These are phyloP conservation scores for Penelope pileata DNA, from an alignment of 2,113 vertebrate genomes.

Conservation along the genomic window DNA sequence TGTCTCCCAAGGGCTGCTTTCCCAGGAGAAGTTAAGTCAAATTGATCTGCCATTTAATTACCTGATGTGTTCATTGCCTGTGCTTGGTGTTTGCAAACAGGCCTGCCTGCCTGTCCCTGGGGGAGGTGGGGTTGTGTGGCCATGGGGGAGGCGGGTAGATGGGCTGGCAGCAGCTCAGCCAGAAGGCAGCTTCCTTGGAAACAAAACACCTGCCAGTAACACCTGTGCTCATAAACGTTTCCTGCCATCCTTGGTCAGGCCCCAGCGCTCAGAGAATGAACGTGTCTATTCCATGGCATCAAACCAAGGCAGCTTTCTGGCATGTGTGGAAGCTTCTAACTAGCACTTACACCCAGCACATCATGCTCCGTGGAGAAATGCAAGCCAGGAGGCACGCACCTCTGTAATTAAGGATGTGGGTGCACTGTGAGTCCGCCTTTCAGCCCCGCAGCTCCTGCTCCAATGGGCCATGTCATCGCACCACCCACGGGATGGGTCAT, in stretches of 20 bases:
- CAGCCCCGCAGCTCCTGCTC: slow-evolving; percentile 6
- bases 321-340: neutral
- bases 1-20: slow-evolving; percentile 60
- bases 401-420: neutral
- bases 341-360: neutral
- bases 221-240: slow-evolving; percentile 57
- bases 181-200: slow-evolving; percentile 57
- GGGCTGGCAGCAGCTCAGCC: slow-evolving; percentile 57
- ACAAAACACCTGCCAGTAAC: slow-evolving; percentile 66
- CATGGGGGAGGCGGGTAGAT: neutral
- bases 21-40: slow-evolving; percentile 65
- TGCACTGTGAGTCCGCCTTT: neutral
- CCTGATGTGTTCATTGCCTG: slow-evolving; percentile 64
- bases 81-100: slow-evolving; percentile 60
- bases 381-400: neutral
- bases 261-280: neutral
- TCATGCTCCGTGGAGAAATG: neutral
- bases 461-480: neutral
- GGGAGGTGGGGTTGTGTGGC: slow-evolving; percentile 29
- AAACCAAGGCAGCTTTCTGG: slow-evolving; percentile 51
- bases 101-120: slow-evolving; percentile 41
- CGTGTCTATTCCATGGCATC: slow-evolving; percentile 60
- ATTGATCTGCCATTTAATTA: slow-evolving; percentile 76
- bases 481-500: neutral
- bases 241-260: slow-evolving; percentile 54